Percentiles rank a stretch among this genome's conserved stretches.
phyloP scores from a whole-genome alignment of 2,797 vertebrate species.

The Margarornis squamiger region DNA sequence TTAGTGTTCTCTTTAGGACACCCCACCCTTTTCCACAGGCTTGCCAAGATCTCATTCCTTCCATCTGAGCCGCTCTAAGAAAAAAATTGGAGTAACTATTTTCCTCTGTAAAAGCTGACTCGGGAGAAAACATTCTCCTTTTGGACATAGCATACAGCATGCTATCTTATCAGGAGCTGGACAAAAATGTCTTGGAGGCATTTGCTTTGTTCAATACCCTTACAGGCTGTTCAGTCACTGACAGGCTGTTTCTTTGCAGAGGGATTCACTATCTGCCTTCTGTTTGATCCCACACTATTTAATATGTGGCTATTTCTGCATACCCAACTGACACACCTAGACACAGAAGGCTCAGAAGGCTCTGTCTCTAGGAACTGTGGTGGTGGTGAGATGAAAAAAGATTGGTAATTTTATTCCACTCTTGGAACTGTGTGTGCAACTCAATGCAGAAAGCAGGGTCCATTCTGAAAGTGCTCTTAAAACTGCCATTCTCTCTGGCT shows the following conservation, averaged over 20 bases:
- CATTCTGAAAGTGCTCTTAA: neutral
- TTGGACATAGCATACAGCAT: neutral
- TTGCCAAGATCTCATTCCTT: slow-evolving; percentile 51
- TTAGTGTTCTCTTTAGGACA: neutral
- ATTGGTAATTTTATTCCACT: neutral
- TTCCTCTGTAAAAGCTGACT: slow-evolving; percentile 41
- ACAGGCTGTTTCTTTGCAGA: neutral
- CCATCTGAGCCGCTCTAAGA: neutral
- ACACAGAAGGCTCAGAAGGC: neutral
- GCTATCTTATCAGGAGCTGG: slow-evolving; percentile 20
- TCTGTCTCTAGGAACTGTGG: neutral
- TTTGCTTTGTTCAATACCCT: neutral
- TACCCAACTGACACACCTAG: neutral
- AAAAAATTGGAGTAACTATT: slow-evolving; percentile 20
- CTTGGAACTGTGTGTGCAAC: neutral
- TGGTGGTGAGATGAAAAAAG: neutral
- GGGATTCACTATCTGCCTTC: neutral
- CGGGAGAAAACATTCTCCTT: neutral
- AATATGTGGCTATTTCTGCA: neutral
- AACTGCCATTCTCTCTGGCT: neutral
- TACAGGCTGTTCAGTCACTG: neutral
- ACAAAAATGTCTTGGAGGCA: neutral
- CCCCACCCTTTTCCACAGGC: slow-evolving; percentile 1
- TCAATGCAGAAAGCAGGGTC: neutral
- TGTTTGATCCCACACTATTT: neutral